A percentile compares a stretch with the other conserved stretches of the same genome.
Evolutionary conservation across 2,113 vertebrate species (phyloP).

Genomic region (Arizona elegans): DNA sequence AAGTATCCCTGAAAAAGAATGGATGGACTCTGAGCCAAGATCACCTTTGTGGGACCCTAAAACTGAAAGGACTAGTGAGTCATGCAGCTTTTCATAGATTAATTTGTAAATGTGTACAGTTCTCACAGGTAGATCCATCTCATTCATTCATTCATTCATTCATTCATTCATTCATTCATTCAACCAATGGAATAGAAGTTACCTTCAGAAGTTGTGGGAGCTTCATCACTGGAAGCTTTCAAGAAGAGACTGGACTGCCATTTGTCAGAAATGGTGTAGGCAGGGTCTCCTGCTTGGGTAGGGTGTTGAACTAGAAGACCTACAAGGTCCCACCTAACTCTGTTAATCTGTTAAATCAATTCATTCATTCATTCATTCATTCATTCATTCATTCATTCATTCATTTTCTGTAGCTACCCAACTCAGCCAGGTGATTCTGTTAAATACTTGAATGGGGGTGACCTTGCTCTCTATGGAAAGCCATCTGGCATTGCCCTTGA

Average conservation of each 20-base stretch:
- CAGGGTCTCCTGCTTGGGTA: too few species aligned
- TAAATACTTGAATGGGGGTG: conserved; percentile 58
- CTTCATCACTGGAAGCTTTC: too few species aligned
- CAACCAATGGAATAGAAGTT: too few species aligned
- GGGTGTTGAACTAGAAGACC: too few species aligned
- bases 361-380: too few species aligned
- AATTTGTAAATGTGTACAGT: conserved; percentile 44
- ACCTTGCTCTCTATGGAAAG: conserved; percentile 56
- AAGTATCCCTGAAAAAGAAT: conserved; percentile 66
- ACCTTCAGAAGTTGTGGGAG: too few species aligned
- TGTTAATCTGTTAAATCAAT: too few species aligned
- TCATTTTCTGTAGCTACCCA: not conserved
- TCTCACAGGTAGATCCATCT: conserved; percentile 51
- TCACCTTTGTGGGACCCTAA: conserved; percentile 57
- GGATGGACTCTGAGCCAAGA: conserved; percentile 62
- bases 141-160: too few species aligned
- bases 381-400: not conserved
- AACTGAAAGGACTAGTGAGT: conserved; percentile 30
- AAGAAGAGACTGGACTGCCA: too few species aligned
- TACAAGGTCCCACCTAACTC: too few species aligned
- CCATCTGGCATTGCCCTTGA: conserved; percentile 19
- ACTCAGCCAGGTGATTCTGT: conserved; percentile 1
- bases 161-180: too few species aligned
- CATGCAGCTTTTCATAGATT: conserved; percentile 42
- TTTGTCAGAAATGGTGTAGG: too few species aligned